phyloP scores from a whole-genome alignment of 37 sponge, comb jelly and placozoan genomes.

The Crambe crambe region DNA sequence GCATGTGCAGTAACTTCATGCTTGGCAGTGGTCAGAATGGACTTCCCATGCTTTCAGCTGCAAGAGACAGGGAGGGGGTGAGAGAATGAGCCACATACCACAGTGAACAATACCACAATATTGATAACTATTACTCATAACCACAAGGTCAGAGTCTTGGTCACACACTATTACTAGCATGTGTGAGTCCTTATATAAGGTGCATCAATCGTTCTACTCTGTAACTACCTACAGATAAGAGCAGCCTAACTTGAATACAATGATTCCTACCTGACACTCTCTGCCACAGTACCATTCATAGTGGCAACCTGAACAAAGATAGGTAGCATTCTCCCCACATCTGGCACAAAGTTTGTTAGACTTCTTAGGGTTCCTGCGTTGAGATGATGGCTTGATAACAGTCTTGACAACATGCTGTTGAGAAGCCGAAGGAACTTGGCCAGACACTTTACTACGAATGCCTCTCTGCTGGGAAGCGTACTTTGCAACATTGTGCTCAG shows the following conservation, averaged over 20 bases:
- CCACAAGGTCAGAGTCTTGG: too few relatives aligned
- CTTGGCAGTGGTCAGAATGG: constrained; percentile 46
- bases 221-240: not conserved
- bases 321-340: constrained; percentile 76
- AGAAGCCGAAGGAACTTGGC: too few relatives aligned
- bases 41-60: constrained; percentile 31
- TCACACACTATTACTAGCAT: too few relatives aligned
- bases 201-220: too few relatives aligned
- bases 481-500: not conserved
- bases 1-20: too few relatives aligned
- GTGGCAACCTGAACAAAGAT: constrained; percentile 87
- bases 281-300: constrained; percentile 86
- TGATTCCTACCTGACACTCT: constrained; percentile 76
- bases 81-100: not conserved
- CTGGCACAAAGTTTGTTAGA: constrained; percentile 24
- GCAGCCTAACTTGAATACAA: not conserved
- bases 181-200: too few relatives aligned
- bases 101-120: not conserved
- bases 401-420: too few relatives aligned
- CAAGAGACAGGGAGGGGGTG: not conserved
- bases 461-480: not conserved
- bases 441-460: not conserved
- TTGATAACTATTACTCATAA: not conserved
- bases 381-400: too few relatives aligned
- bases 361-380: not conserved